These are phyloP conservation scores for Melozone crissalis DNA, from an alignment of 2,113 vertebrate genomes.

Conservation along the genomic window DNA sequence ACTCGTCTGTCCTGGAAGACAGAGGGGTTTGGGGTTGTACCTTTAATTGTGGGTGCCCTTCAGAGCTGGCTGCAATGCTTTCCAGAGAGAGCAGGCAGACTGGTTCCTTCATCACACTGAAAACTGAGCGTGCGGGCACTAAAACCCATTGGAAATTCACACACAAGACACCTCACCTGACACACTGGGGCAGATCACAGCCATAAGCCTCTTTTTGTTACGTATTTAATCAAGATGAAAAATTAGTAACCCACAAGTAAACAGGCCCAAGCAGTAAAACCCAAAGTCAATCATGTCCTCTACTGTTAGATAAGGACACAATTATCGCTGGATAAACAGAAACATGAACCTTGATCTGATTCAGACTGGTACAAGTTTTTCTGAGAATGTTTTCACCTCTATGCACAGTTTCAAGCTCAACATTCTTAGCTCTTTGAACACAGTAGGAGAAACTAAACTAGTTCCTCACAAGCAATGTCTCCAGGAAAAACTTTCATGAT, in stretches of 20 bases:
- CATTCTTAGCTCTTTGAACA: background rate
- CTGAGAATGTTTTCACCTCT: background rate
- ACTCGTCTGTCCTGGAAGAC: conserved; percentile 86
- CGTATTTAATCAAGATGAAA: conserved; percentile 7
- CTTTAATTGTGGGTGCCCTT: background rate
- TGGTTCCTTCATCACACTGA: background rate
- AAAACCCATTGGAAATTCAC: background rate
- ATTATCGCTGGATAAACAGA: conserved; percentile 7
- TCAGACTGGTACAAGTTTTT: background rate
- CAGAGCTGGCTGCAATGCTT: background rate
- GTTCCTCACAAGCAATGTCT: background rate
- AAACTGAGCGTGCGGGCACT: background rate
- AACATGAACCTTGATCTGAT: conserved; percentile 15
- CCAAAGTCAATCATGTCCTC: background rate
- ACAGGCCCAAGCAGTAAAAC: conserved; percentile 12
- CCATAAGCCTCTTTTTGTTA: background rate
- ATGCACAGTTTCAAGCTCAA: background rate
- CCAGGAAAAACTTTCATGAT: background rate
- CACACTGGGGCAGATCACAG: background rate
- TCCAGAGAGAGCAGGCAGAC: background rate
- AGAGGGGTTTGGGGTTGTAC: background rate
- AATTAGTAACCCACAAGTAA: conserved; percentile 13
- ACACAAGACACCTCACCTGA: background rate
- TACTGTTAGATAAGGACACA: background rate
- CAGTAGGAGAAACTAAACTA: background rate